Percentiles rank a stretch among this genome's conserved stretches.
Conservation (phyloP, 2,113 vertebrate species). For the Ciconia boyciana region DNA sequence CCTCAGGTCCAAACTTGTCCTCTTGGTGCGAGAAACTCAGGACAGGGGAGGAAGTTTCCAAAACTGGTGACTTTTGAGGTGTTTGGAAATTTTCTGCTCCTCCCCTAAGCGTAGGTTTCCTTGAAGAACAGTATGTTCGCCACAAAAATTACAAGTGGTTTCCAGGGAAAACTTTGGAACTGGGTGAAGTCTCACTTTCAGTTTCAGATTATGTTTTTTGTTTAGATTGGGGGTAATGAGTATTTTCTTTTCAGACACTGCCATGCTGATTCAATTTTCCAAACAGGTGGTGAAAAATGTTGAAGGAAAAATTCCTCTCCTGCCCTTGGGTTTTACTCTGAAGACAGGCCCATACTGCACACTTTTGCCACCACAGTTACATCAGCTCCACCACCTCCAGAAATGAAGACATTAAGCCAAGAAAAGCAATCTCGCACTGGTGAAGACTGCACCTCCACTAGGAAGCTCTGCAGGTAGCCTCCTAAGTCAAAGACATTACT, state of each 20-base stretch:
- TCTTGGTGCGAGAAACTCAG: rapidly evolving
- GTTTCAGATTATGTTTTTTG: background rate
- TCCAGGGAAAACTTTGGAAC: background rate
- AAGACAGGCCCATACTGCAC: background rate
- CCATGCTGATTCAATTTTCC: background rate
- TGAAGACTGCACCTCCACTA: background rate
- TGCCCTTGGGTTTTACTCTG: background rate
- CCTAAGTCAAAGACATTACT: background rate
- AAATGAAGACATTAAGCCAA: background rate
- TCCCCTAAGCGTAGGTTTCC: background rate
- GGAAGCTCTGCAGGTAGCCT: background rate
- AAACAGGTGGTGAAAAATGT: background rate
- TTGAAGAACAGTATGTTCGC: background rate
- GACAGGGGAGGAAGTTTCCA: background rate
- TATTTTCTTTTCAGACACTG: background rate
- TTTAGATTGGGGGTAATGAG: background rate
- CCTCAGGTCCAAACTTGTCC: background rate
- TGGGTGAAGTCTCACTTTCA: background rate
- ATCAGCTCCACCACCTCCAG: slow-evolving; percentile 7
- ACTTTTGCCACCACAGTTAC: background rate
- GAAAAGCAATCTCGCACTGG: background rate
- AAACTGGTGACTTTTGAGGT: background rate
- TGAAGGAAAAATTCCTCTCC: background rate
- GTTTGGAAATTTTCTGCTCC: background rate
- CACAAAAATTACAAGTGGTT: background rate